phyloP scores from a whole-genome alignment of 1,140 invertebrate genomes.

The Conopomorpha cramerella region DNA sequence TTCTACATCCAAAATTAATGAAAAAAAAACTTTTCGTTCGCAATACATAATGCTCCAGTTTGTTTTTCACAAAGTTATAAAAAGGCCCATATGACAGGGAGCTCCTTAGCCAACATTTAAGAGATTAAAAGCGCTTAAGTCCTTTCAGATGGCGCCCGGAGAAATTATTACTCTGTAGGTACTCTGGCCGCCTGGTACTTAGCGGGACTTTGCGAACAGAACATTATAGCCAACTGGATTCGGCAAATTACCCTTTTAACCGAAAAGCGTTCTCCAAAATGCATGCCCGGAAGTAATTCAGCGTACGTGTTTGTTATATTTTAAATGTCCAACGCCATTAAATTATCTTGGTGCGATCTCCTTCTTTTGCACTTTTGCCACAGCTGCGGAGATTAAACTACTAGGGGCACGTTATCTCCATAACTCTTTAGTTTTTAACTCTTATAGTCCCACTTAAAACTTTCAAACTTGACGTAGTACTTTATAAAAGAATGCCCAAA shows the following conservation, averaged over 20 bases:
- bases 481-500: conserved; percentile 4
- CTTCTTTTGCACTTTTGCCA: conserved; percentile 17
- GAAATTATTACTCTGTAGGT: conserved; percentile 1
- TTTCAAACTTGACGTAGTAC: conserved; percentile 16
- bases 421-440: conserved; percentile 19
- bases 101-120: conserved; percentile 4
- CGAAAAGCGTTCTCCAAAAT: conserved; percentile 17
- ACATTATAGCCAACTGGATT: conserved; percentile 14
- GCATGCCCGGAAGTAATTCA: conserved; percentile 19
- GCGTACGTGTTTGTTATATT: conserved; percentile 26
- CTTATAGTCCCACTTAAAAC: conserved; percentile 17
- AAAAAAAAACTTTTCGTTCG: no score
- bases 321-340: conserved; percentile 21
- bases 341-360: conserved; percentile 25
- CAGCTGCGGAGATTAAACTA: conserved; percentile 20
- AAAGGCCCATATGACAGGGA: not conserved
- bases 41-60: no score
- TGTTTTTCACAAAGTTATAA: no score
- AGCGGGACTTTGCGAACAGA: conserved; percentile 7
- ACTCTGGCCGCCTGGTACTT: no score
- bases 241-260: conserved; percentile 18
- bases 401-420: conserved; percentile 21
- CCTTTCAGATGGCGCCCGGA: not conserved
- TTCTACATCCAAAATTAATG: no score
- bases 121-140: not conserved